A percentile compares a stretch with the other conserved stretches of the same genome.
Conservation (phyloP, 2,888 invertebrate species). For the Drosophila bunnanda region DNA sequence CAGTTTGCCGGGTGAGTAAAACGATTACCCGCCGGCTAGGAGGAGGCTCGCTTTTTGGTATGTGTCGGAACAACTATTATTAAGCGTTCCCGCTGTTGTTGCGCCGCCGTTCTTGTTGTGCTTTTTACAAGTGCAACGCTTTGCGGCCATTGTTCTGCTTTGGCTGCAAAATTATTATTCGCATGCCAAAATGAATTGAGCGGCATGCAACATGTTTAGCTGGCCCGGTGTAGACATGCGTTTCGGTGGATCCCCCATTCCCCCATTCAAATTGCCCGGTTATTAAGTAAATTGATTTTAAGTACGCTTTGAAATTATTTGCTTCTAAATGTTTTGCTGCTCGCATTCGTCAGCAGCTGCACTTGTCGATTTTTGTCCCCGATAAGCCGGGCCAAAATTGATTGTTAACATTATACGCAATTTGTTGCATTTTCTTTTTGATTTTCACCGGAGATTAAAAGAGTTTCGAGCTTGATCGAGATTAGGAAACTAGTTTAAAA, state of each 20-base stretch:
- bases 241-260: constrained; percentile 52
- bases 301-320: constrained; percentile 83
- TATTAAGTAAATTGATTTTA: constrained; percentile 85
- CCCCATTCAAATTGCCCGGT: constrained; percentile 82
- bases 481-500: not conserved
- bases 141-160: constrained; percentile 78
- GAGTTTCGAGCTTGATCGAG: not conserved
- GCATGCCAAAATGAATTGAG: constrained; percentile 80
- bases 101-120: constrained; percentile 35
- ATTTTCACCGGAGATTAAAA: constrained; percentile 48
- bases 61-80: constrained; percentile 81
- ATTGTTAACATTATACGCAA: constrained; percentile 70
- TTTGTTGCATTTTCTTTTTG: constrained; percentile 54
- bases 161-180: constrained; percentile 77
- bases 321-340: constrained; percentile 77
- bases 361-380: constrained; percentile 31
- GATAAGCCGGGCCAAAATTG: constrained; percentile 61
- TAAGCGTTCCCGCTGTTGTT: constrained; percentile 62
- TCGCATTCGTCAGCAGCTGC: constrained; percentile 37
- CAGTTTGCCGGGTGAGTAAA: constrained; percentile 73
- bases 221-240: constrained; percentile 64
- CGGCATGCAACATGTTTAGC: constrained; percentile 76
- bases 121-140: constrained; percentile 42
- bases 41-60: constrained; percentile 67
- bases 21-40: constrained; percentile 80